Evolutionary conservation across 2,113 vertebrate genomes (phyloP).

Genomic region (human): GRCh38 chr1:105918501-105919000

Average conservation of each 20-base stretch:
- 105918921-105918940: background rate
- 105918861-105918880: background rate
- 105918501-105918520: fast-evolving
- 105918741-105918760: background rate
- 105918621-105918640: no score
- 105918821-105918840: background rate
- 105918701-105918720: no score
- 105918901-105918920: background rate
- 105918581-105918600: no score
- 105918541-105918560: background rate
- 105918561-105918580: background rate
- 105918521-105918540: background rate
- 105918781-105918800: background rate
- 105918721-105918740: background rate
- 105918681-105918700: no score
- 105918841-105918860: background rate
- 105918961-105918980: background rate
- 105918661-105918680: no score
- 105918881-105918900: background rate
- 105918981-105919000: background rate
- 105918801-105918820: background rate
- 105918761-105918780: background rate
- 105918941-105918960: background rate
- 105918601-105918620: no score
- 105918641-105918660: no score